These are phyloP conservation scores for Thamnophis elegans DNA, from an alignment of 2,797 vertebrate species.

Conservation along the genomic window DNA sequence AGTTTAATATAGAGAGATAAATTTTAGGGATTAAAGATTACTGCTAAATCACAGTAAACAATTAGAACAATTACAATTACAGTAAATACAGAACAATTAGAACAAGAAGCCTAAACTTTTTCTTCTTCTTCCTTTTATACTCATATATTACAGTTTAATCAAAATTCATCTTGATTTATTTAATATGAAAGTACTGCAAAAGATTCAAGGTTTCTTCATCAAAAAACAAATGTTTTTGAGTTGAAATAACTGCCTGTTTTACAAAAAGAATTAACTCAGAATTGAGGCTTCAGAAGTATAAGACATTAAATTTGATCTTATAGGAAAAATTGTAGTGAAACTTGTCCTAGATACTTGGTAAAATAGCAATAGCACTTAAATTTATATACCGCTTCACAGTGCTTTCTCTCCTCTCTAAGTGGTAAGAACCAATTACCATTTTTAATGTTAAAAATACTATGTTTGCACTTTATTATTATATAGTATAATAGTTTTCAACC, in stretches of 20 bases:
- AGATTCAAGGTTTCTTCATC: neutral
- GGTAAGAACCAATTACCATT: neutral
- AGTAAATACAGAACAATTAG: neutral
- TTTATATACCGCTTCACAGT: no score
- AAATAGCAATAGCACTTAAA: no score
- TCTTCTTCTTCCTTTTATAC: neutral
- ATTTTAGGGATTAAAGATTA: neutral
- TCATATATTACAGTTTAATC: neutral
- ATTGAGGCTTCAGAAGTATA: neutral
- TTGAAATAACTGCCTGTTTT: neutral
- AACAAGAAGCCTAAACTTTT: neutral
- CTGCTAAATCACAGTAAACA: neutral
- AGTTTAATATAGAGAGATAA: neutral
- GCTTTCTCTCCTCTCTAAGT: no score
- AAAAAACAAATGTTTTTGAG: neutral
- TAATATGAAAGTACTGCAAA: neutral
- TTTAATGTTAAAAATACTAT: neutral
- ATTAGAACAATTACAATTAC: neutral
- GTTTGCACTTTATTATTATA: neutral
- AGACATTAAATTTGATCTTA: neutral
- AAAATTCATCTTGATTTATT: neutral
- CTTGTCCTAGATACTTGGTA: neutral
- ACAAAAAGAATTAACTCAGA: neutral
- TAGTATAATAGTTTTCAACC: neutral
- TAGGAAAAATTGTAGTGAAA: neutral